A percentile compares a stretch with the other conserved stretches of the same genome.
phyloP scores from a whole-genome alignment of 2,797 vertebrate genomes.

The Macropus fuliginosus region DNA sequence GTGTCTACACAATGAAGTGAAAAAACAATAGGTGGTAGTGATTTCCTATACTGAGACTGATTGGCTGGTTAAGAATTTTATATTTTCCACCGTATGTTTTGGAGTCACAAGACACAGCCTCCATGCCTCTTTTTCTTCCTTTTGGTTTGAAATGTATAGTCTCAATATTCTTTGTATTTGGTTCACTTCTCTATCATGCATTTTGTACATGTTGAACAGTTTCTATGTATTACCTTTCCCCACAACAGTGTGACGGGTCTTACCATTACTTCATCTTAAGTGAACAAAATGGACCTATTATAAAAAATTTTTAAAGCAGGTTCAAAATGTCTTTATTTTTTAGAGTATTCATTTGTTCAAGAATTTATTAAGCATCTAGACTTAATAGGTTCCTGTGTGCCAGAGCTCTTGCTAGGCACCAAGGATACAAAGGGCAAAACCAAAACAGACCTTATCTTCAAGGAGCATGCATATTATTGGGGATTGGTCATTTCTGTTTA shows the following conservation, averaged over 20 bases:
- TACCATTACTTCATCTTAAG: neutral
- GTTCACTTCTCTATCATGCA: neutral
- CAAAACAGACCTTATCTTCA: neutral
- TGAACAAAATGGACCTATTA: constrained; percentile 4
- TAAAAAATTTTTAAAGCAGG: constrained; percentile 60
- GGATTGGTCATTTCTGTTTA: constrained; percentile 19
- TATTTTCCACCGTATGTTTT: neutral
- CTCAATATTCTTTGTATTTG: neutral
- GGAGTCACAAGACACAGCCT: neutral
- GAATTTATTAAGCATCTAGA: neutral
- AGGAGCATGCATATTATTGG: rapidly evolving
- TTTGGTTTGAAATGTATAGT: neutral
- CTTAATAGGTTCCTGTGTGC: neutral
- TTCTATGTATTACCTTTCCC: neutral
- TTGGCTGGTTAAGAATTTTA: neutral
- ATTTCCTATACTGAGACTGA: neutral
- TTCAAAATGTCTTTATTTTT: constrained; percentile 31
- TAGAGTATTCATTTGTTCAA: neutral
- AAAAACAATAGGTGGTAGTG: neutral
- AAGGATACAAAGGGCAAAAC: neutral
- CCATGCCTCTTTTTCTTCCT: neutral
- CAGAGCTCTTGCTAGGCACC: neutral
- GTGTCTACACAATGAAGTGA: neutral
- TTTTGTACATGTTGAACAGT: rapidly evolving
- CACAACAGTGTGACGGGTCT: constrained; percentile 36